Evolutionary conservation across 2,888 invertebrate genomes (phyloP).

Genomic region (Dicranocentrus wangi): DNA sequence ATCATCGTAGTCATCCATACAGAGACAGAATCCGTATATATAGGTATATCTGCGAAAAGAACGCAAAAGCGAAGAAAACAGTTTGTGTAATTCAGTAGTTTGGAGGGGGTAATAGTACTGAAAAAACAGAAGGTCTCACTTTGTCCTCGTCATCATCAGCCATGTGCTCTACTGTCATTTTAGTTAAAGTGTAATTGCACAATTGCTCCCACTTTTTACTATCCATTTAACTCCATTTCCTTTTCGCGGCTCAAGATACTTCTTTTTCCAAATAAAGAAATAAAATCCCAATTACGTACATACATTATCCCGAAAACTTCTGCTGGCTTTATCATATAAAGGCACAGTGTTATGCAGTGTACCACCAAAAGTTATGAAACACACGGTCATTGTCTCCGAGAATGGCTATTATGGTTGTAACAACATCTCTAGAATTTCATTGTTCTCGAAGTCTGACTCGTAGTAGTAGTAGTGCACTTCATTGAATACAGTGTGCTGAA

Average conservation of each 20-base stretch:
- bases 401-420: too few relatives aligned
- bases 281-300: not conserved
- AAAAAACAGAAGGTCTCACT: slow-evolving; percentile 15
- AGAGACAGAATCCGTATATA: not conserved
- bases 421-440: too few relatives aligned
- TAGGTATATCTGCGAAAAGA: not conserved
- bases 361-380: not conserved
- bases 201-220: slow-evolving; percentile 23
- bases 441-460: too few relatives aligned
- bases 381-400: slow-evolving; percentile 4
- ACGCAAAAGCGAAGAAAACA: slow-evolving; percentile 13
- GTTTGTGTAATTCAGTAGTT: not conserved
- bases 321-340: not conserved
- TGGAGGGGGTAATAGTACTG: not conserved
- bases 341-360: not conserved
- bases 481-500: not conserved
- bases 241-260: not conserved
- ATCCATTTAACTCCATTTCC: slow-evolving; percentile 22
- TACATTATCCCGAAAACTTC: too few relatives aligned
- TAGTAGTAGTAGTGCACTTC: not conserved
- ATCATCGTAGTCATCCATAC: slow-evolving; percentile 25
- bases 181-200: slow-evolving; percentile 23
- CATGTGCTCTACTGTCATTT: slow-evolving; percentile 28
- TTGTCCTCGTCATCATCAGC: slow-evolving; percentile 20
- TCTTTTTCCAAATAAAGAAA: slow-evolving; percentile 18